Conservation (phyloP, 2,888 invertebrate species). For the Hemaris fuciformis region DNA sequence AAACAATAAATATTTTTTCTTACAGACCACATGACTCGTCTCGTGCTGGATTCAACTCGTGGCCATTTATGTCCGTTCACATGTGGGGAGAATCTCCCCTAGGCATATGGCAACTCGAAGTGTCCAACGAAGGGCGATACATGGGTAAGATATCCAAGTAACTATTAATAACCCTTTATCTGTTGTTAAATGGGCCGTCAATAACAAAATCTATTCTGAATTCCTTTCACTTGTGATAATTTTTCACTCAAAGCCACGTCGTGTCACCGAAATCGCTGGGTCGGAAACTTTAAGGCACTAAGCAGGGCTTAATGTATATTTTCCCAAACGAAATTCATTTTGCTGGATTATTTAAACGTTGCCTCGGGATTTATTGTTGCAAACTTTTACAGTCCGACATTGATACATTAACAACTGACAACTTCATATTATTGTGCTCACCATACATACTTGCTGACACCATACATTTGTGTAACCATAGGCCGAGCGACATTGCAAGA, state of each 20-base stretch:
- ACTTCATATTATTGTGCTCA: not conserved
- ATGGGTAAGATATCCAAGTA: slow-evolving; percentile 84
- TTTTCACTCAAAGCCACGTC: slow-evolving; percentile 11
- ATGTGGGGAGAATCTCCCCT: slow-evolving; percentile 98
- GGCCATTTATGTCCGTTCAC: slow-evolving; percentile 99
- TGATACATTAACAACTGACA: not conserved
- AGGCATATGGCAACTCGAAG: slow-evolving; percentile 97
- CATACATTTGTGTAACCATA: slow-evolving; percentile 51
- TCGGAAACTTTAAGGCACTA: slow-evolving; percentile 5
- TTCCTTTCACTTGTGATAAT: slow-evolving; percentile 14
- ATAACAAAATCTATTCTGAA: slow-evolving; percentile 20
- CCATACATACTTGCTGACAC: not conserved
- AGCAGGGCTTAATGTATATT: slow-evolving; percentile 7
- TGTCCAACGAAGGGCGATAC: slow-evolving; percentile 95
- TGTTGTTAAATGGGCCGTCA: slow-evolving; percentile 18
- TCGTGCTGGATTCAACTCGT: slow-evolving; percentile 95
- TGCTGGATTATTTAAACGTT: not conserved
- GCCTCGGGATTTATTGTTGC: not conserved
- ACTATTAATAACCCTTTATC: slow-evolving; percentile 17
- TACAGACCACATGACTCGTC: slow-evolving; percentile 92
- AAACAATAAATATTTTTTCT: not conserved
- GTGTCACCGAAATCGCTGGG: slow-evolving; percentile 2
- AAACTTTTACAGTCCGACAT: not conserved
- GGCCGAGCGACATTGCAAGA: slow-evolving; percentile 94
- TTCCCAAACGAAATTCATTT: slow-evolving; percentile 2